Evolutionary conservation across 2,113 vertebrate species (phyloP).

Genomic region (Solenodon paradoxus): DNA sequence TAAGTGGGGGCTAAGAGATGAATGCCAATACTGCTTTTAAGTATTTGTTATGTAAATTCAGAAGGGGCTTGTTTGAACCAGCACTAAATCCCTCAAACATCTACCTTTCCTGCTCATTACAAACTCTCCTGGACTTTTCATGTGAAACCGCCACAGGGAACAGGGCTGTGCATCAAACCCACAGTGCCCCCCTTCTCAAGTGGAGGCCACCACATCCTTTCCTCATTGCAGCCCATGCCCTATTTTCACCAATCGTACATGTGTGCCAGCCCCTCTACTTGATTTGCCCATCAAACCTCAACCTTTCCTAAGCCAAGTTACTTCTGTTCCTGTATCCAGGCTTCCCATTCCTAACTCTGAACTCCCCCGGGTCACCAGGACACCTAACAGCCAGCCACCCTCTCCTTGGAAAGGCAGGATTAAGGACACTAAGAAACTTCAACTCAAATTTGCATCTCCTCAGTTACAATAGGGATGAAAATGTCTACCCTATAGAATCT

Average conservation of each 20-base stretch:
- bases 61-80: slow-evolving; percentile 1
- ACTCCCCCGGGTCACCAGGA: too few species aligned
- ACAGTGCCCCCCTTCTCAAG: background rate
- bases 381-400: background rate
- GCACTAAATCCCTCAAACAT: background rate
- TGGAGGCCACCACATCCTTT: background rate
- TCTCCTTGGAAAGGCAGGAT: background rate
- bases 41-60: slow-evolving; percentile 24
- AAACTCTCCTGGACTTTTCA: background rate
- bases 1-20: background rate
- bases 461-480: background rate
- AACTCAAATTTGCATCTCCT: background rate
- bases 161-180: background rate
- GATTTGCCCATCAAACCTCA: background rate
- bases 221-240: background rate
- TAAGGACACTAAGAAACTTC: background rate
- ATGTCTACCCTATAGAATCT: background rate
- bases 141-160: background rate
- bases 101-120: background rate
- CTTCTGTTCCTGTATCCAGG: background rate
- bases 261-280: background rate
- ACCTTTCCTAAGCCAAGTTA: background rate
- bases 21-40: background rate
- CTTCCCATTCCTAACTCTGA: background rate
- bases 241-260: background rate